These are phyloP conservation scores for Corella eumyota DNA, from an alignment of 23 tunicate genomes.

Conservation along the genomic window DNA sequence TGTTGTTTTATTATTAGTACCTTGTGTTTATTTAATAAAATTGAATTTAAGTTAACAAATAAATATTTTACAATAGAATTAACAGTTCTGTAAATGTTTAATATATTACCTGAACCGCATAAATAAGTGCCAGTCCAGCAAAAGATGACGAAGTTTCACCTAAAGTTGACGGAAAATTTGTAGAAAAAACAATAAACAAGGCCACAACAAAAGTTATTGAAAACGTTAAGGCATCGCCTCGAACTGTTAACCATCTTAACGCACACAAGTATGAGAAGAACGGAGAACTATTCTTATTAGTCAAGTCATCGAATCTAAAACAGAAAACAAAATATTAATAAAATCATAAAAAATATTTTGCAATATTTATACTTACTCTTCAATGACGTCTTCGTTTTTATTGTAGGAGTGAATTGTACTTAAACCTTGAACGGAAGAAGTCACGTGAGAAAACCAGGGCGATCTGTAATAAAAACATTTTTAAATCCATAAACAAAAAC, in stretches of 20 bases:
- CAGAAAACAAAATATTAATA: background rate
- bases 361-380: constrained; percentile 22
- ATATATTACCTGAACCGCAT: constrained; percentile 75
- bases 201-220: constrained; percentile 43
- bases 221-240: constrained; percentile 61
- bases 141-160: constrained; percentile 45
- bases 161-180: constrained; percentile 35
- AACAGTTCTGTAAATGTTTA: no score
- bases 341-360: background rate
- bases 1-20: no score
- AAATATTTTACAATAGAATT: no score
- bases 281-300: constrained; percentile 60
- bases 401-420: constrained; percentile 88
- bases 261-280: constrained; percentile 58
- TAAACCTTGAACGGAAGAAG: constrained; percentile 81
- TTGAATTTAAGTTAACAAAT: no score
- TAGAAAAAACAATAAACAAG: constrained; percentile 63
- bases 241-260: constrained; percentile 74
- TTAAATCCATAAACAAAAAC: background rate
- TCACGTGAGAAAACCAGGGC: constrained; percentile 91
- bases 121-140: constrained; percentile 77
- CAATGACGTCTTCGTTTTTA: constrained; percentile 72
- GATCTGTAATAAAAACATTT: constrained; percentile 25
- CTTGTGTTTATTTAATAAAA: no score
- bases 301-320: constrained; percentile 33